Base-by-base conservation (phyloP, 1,140 invertebrate genomes). In the Pseudachorutes palmiensis region DNA sequence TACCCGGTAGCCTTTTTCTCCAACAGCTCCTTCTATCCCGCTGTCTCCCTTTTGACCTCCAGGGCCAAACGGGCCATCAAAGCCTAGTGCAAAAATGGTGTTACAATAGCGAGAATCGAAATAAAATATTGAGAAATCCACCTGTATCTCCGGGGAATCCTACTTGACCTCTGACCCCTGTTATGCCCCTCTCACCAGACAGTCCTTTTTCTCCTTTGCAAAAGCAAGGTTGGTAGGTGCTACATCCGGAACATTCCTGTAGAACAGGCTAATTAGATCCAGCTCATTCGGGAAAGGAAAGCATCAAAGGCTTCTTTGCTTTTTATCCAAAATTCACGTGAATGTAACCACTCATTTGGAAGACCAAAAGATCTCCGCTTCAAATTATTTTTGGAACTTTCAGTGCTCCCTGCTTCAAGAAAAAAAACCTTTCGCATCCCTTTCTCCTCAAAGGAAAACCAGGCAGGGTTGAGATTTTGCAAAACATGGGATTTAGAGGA, bases 1-100 rank as follows among this genome's bases (percentile, higher is more conserved):
- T 60, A 60, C 58, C 28, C 58, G 58, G 30, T 60, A 60, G 24
- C 58, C 58, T 30, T 60, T 60, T 30, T 60, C 58, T 60, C 58
- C 58, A 28, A 60, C 19, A 3, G 58, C 22, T 31, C 58, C 58
- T 28, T 16, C 30, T 5, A n/a, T 19, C 24, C 58, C 58, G 22
- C 19, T 29, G 30, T 60, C 58, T 3, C 58, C 58, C 28, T 60
- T 60, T 31, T 60, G 58, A 12, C 58, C 58, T 19, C 19, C 19
- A 3, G 58, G 58, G 5, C 58, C 58, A 60, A 31, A 60, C 22
- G 58, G 58, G 19, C 58, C 58, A 12, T 26, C 28, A 19, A 9
- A 9, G 2, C 58, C 58, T 26, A 31, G 19, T 12, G 19, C 36
- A 9, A 45, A 19, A 12, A 9, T 12, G 9, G 19, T 45, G 9